phyloP scores from a whole-genome alignment of 2,113 vertebrate genomes.

The Myanophis thanlyinensis region DNA sequence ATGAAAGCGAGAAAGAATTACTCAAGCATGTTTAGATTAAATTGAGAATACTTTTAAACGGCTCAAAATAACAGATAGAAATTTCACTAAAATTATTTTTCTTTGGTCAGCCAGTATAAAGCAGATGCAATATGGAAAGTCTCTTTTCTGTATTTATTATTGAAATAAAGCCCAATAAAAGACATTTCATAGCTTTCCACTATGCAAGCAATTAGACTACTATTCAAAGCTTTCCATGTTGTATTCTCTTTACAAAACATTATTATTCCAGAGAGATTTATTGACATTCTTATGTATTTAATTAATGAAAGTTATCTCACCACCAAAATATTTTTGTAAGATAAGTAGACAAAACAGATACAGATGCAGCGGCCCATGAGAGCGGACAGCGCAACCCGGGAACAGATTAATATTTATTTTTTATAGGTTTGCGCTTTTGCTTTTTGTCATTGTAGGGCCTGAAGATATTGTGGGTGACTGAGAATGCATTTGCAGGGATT shows the following conservation, averaged over 20 bases:
- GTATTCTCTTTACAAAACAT: not conserved
- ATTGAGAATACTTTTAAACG: not conserved
- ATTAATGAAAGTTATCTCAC: constrained; percentile 3
- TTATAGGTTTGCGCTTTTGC: not conserved
- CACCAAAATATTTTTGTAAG: not conserved
- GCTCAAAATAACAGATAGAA: not conserved
- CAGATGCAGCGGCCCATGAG: not conserved
- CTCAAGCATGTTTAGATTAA: not conserved
- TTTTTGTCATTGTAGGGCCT: not conserved
- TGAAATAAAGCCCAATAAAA: not conserved
- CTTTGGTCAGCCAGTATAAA: not conserved
- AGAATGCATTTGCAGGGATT: not conserved
- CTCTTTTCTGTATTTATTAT: not conserved
- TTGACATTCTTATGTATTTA: not conserved
- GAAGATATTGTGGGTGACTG: constrained; percentile 1
- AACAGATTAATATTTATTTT: not conserved
- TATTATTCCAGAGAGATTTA: not conserved
- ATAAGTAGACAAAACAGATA: not conserved
- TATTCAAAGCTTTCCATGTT: not conserved
- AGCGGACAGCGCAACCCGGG: not conserved
- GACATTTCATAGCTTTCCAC: not conserved
- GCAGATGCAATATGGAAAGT: not conserved
- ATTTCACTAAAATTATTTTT: not conserved
- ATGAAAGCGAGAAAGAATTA: not conserved
- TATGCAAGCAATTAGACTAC: not conserved